A percentile compares a stretch with the other conserved stretches of the same genome.
Conservation (phyloP, 2,113 vertebrate genomes). For the Ictalurus furcatus region DNA sequence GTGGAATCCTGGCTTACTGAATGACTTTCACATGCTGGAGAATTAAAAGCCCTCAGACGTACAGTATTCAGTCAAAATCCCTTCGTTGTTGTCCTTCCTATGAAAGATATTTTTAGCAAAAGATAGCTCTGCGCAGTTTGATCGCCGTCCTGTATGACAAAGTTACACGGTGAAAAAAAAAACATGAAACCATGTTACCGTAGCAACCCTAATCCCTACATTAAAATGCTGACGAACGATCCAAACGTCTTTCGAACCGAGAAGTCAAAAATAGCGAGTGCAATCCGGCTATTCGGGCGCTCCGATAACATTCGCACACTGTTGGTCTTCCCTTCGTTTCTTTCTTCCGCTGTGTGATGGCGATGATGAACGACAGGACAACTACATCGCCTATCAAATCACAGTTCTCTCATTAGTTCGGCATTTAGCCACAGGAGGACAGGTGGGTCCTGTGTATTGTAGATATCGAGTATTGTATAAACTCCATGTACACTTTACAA, state of each 20-base stretch:
- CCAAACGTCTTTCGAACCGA: neutral
- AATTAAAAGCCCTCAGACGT: neutral
- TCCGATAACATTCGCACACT: neutral
- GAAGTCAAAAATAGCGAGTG: neutral
- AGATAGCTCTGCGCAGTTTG: neutral
- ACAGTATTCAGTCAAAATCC: neutral
- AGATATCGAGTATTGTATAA: too few relatives aligned
- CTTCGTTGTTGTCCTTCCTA: neutral
- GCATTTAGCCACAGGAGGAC: conserved; percentile 29
- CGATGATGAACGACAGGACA: conserved; percentile 39
- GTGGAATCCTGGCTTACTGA: neutral
- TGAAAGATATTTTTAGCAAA: neutral
- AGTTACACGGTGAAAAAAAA: neutral
- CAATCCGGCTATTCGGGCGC: neutral
- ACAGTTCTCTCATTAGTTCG: conserved; percentile 31
- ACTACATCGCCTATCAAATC: conserved; percentile 40
- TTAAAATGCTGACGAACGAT: neutral
- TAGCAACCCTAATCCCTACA: neutral
- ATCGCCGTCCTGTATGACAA: neutral
- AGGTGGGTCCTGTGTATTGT: too few relatives aligned
- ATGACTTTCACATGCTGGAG: neutral
- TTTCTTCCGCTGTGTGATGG: conserved; percentile 11
- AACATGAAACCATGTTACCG: neutral
- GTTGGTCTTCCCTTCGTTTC: conserved; percentile 13
- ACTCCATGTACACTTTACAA: too few relatives aligned